Evolutionary conservation across 2,113 vertebrate species (phyloP).

Genomic region (Albula goreensis): DNA sequence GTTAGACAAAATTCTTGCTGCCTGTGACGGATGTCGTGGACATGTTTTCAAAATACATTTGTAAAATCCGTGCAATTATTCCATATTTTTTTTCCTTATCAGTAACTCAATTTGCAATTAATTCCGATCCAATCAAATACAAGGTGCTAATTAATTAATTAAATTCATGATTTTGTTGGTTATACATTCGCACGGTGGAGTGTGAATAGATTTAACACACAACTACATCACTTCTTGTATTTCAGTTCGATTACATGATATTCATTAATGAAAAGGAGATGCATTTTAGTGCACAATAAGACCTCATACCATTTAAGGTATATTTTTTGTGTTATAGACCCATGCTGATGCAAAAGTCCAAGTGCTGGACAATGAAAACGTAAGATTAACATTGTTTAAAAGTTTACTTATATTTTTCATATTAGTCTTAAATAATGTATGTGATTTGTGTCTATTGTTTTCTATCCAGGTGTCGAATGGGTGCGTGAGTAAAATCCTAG

Average conservation of each 20-base stretch:
- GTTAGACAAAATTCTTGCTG: constrained; percentile 1
- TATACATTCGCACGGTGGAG: background rate
- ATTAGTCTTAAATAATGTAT: constrained; percentile 99
- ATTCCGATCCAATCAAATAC: background rate
- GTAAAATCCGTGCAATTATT: constrained; percentile 17
- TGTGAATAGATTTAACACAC: background rate
- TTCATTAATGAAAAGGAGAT: constrained; percentile 8
- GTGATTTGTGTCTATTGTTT: constrained; percentile 96
- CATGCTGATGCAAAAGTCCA: constrained; percentile 99
- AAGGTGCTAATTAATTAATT: background rate
- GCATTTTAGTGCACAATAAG: constrained; percentile 71
- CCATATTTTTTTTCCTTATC: constrained; percentile 17
- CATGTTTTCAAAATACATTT: constrained; percentile 12
- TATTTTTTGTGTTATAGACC: constrained; percentile 99
- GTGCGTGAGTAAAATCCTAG: constrained; percentile 99
- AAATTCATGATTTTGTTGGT: background rate
- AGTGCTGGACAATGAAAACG: constrained; percentile 99
- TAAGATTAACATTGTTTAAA: constrained; percentile 98
- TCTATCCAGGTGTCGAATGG: constrained; percentile 97
- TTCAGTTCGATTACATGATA: background rate
- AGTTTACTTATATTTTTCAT: constrained; percentile 92
- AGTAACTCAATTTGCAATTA: background rate
- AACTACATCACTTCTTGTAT: background rate
- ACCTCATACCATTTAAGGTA: constrained; percentile 97
- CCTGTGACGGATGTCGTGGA: constrained; percentile 11